These are phyloP conservation scores for Machimus atricapillus DNA, from an alignment of 2,888 invertebrate genomes.

Conservation along the genomic window DNA sequence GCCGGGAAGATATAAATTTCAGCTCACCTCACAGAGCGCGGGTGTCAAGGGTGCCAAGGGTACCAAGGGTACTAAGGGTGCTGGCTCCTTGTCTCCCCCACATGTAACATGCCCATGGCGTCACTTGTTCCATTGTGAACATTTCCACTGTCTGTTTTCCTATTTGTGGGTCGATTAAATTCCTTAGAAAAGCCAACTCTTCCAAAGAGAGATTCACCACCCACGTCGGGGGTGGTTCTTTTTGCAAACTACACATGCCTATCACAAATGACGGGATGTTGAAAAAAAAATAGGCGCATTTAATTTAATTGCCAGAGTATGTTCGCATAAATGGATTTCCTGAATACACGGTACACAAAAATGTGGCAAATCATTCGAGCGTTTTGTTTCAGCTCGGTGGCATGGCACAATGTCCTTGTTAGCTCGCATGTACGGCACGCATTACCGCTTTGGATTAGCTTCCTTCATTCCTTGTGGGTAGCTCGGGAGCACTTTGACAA, in stretches of 20 bases:
- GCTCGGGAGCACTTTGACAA: neutral
- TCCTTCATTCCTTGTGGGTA: neutral
- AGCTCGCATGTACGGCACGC: conserved; percentile 25
- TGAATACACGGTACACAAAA: conserved; percentile 33
- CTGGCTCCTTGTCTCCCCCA: neutral
- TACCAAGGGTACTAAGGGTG: neutral
- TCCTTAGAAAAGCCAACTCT: conserved; percentile 18
- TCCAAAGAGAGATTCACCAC: conserved; percentile 1
- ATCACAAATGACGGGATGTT: neutral
- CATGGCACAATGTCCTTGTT: conserved; percentile 42
- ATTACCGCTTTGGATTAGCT: conserved; percentile 40
- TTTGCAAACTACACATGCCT: neutral
- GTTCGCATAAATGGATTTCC: conserved; percentile 42
- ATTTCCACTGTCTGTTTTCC: conserved; percentile 29
- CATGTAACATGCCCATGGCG: neutral
- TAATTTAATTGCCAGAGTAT: conserved; percentile 47
- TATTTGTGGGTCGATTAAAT: conserved; percentile 40
- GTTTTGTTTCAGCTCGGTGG: neutral
- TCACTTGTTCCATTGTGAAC: neutral
- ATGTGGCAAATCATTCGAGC: conserved; percentile 14
- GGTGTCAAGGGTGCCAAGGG: neutral
- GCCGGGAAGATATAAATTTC: conserved; percentile 27
- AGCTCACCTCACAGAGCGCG: neutral
- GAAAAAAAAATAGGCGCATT: conserved; percentile 43
- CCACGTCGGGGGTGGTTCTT: neutral